Evolutionary conservation across 2,888 invertebrate species (phyloP), one percentile per base, ranked within the genome.

Genomic region (Acanthococcus lagerstroemiae): DNA sequence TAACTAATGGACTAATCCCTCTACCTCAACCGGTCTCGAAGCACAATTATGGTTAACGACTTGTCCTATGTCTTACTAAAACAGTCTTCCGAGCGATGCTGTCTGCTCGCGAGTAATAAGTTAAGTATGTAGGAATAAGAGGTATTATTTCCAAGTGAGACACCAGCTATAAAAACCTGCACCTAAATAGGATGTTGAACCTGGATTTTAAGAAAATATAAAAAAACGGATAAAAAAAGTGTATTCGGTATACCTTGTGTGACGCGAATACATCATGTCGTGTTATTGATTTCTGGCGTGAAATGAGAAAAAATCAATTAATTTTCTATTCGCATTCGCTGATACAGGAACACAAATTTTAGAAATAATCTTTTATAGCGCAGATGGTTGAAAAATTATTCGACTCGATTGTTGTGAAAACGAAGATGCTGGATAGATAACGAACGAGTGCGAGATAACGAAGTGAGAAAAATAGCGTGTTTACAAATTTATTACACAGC

Each of bases 1-100:
- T 66, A 50, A 66, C 67, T 68, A 68, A 68, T 68, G 68, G 68
- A 68, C 67, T 65, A 61, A 61, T 61, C 61, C 52, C 61, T 61
- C 61, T 61, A 52, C 61, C 61, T 61, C 61, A 50, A 61, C 61
- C 52, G 50, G 61, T 61, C 61, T 22, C n/a, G 50, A 26, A 52
- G 52, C 52, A 48, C 61, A 61, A 61, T 61, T 61, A 61, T 61
- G 61, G 50, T 61, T 61, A 61, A 61, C 61, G 61, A 61, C 61
- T 61, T 61, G 61, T 61, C 61, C 61, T 52, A 50, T 37, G 61
- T 61, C 60, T 56, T 58, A 58, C 54, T 54, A 54, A n/a, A n/a
- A 54, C 58, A 27, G 60, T 46, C 61, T 61, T 52, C 60, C 26
- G 26, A 60, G 19, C 61, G 61, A 61, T 30, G 61, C 52, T 61